These are phyloP conservation scores for Python bivittatus DNA, from an alignment of 2,113 vertebrate species.

Conservation along the genomic window DNA sequence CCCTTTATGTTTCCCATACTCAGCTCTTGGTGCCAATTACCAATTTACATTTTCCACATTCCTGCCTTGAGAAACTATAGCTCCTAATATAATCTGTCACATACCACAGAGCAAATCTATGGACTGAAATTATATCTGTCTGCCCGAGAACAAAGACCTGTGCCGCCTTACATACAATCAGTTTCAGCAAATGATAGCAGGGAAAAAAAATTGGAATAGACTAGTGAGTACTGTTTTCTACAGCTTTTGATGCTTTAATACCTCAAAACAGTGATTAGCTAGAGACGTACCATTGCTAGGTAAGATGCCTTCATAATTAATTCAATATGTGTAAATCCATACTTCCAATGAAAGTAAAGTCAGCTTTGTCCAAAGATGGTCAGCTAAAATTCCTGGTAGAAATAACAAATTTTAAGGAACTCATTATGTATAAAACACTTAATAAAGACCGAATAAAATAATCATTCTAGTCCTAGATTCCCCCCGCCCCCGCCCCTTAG, in stretches of 20 bases:
- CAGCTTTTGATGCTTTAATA: background rate
- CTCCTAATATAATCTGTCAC: background rate
- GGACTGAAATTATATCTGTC: background rate
- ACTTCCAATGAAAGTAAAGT: background rate
- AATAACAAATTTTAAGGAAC: background rate
- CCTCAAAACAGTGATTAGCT: background rate
- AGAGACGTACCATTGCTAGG: background rate
- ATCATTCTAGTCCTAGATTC: background rate
- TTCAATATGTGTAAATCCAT: background rate
- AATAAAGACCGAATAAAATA: background rate
- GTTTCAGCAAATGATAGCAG: background rate
- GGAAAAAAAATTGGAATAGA: background rate
- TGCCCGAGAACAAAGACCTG: background rate
- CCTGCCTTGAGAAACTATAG: background rate
- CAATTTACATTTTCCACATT: background rate
- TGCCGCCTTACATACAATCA: background rate
- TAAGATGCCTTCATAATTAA: background rate
- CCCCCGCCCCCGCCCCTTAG: background rate
- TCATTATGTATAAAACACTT: background rate
- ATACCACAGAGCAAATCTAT: background rate
- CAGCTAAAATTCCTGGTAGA: background rate
- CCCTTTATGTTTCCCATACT: background rate
- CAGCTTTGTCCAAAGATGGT: background rate
- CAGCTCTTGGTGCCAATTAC: background rate
- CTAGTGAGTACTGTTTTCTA: background rate